These are phyloP conservation scores for Myotis findleyi DNA, from an alignment of 2,797 vertebrate species.

Conservation along the genomic window DNA sequence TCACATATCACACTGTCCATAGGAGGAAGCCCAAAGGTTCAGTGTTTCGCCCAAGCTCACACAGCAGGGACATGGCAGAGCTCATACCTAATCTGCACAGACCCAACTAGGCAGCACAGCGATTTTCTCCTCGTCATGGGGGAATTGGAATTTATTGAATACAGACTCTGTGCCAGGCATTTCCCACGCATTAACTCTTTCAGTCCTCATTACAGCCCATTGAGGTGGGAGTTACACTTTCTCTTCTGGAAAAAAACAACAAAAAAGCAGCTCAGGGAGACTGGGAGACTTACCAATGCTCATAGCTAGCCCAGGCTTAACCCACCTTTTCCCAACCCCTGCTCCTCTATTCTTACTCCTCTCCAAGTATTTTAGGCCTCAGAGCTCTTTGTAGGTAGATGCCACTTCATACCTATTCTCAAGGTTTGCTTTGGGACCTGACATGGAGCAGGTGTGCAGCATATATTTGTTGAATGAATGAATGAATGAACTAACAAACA, in stretches of 20 bases:
- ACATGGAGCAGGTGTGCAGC: rapidly evolving
- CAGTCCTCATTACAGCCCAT: not conserved
- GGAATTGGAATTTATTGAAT: not conserved
- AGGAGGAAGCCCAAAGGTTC: not conserved
- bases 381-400: not conserved
- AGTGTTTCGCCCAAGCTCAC: not conserved
- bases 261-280: not conserved
- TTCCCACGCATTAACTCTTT: not conserved
- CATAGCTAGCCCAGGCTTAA: not conserved
- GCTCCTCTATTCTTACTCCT: not conserved
- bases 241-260: not conserved
- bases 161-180: not conserved
- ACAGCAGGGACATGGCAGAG: not conserved
- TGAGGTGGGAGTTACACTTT: not conserved
- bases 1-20: not conserved
- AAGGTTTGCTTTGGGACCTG: not conserved
- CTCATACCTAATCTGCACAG: not conserved
- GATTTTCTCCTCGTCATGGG: rapidly evolving
- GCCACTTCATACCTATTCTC: not conserved
- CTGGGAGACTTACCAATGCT: not conserved
- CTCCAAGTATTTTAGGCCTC: not conserved
- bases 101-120: not conserved
- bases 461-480: not conserved
- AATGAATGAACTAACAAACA: not conserved
- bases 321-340: too few species aligned